These are phyloP conservation scores for Theristicus caerulescens DNA, from an alignment of 2,113 vertebrate genomes.

Conservation along the genomic window DNA sequence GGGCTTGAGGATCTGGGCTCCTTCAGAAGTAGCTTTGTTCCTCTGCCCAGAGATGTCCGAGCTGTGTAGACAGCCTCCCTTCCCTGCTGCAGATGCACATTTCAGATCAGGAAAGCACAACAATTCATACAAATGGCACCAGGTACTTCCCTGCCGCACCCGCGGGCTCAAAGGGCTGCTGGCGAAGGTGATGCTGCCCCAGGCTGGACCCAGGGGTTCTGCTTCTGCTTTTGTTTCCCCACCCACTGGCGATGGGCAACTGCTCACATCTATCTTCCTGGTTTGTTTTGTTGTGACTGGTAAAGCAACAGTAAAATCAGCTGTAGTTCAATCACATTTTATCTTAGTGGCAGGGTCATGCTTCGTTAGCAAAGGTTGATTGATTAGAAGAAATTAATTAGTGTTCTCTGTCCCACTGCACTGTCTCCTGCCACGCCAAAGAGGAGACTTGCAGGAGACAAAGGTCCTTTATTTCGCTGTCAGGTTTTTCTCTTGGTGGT, in stretches of 20 bases:
- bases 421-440: background rate
- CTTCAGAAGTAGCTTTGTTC: background rate
- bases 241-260: background rate
- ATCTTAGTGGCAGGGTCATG: slow-evolving; percentile 13
- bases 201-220: background rate
- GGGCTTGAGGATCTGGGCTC: background rate
- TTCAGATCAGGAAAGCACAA: background rate
- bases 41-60: background rate
- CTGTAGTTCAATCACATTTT: background rate
- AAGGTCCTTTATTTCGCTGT: slow-evolving; percentile 35
- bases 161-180: background rate
- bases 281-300: background rate
- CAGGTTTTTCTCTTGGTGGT: slow-evolving; percentile 48
- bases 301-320: background rate
- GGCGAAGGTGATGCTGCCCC: background rate
- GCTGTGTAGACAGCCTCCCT: background rate
- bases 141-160: background rate
- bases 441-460: background rate
- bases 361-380: slow-evolving; percentile 54
- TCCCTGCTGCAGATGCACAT: background rate
- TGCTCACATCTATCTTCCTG: background rate
- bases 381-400: slow-evolving; percentile 59
- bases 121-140: background rate
- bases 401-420: slow-evolving; percentile 12
- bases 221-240: background rate